Evolutionary conservation across 2,888 invertebrate species (phyloP).

Genomic region (Zootermopsis nevadensis): DNA sequence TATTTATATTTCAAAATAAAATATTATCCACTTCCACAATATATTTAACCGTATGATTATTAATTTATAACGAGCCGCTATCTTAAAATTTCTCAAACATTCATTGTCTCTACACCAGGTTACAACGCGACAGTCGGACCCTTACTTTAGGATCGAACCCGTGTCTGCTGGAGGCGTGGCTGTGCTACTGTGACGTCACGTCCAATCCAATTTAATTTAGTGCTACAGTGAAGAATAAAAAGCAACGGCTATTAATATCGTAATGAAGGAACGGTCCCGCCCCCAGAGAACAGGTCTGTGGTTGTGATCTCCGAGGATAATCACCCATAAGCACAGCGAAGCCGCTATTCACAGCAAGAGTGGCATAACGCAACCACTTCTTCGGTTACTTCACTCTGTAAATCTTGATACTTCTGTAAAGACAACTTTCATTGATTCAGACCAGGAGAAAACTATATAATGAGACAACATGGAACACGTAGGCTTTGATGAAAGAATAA

Average conservation of each 20-base stretch:
- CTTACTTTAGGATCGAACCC: neutral
- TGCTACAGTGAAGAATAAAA: neutral
- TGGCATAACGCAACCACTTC: neutral
- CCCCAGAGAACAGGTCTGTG: neutral
- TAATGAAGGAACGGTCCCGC: neutral
- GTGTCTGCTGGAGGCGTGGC: neutral
- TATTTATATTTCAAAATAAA: too few relatives aligned
- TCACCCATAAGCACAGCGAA: too few relatives aligned
- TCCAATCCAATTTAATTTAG: conserved; percentile 13
- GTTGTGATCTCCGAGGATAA: neutral
- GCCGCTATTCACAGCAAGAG: neutral
- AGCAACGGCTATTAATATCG: neutral
- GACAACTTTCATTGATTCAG: too few relatives aligned
- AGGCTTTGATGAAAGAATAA: too few relatives aligned
- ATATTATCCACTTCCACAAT: too few relatives aligned
- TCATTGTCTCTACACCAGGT: neutral
- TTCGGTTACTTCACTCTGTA: too few relatives aligned
- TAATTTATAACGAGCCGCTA: too few relatives aligned
- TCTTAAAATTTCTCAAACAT: neutral
- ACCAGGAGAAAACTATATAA: too few relatives aligned
- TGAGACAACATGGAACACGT: too few relatives aligned
- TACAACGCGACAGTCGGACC: neutral
- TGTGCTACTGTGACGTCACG: neutral
- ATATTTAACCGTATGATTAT: too few relatives aligned
- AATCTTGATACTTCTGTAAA: too few relatives aligned